These are phyloP conservation scores for Zaprionus tsacasi DNA, from an alignment of 1,140 invertebrate species.

Conservation along the genomic window DNA sequence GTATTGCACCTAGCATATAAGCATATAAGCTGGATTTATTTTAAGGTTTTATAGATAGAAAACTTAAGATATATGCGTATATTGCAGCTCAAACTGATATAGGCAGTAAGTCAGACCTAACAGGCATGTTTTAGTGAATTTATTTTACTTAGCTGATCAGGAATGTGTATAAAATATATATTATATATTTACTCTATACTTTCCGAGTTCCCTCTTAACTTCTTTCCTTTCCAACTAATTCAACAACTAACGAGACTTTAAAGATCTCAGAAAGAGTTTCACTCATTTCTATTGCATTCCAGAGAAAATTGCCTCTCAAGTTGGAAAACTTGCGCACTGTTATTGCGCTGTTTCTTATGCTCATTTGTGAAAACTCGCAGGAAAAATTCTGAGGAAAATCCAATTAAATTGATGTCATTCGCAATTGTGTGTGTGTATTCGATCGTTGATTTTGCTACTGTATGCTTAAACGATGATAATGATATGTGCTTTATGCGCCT, in stretches of 20 bases:
- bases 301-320: not conserved
- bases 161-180: not conserved
- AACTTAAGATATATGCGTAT: too few relatives aligned
- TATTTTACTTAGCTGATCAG: too few relatives aligned
- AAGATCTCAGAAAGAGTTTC: too few relatives aligned
- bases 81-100: too few relatives aligned
- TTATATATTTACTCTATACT: too few relatives aligned
- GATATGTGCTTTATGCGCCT: constrained; percentile 49
- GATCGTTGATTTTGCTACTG: constrained; percentile 18
- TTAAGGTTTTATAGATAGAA: too few relatives aligned
- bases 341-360: not conserved
- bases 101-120: too few relatives aligned
- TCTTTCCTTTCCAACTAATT: too few relatives aligned
- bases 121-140: too few relatives aligned
- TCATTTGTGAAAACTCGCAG: not conserved
- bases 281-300: not conserved
- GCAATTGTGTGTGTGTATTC: constrained; percentile 15
- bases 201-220: too few relatives aligned
- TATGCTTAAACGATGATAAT: constrained; percentile 40
- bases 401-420: not conserved
- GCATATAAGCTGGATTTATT: not conserved
- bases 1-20: not conserved
- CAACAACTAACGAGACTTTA: too few relatives aligned
- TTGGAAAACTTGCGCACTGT: not conserved
- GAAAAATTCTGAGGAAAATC: not conserved